These are phyloP conservation scores for Ferdinandea cuprea DNA, from an alignment of 2,888 invertebrate species.

Conservation along the genomic window DNA sequence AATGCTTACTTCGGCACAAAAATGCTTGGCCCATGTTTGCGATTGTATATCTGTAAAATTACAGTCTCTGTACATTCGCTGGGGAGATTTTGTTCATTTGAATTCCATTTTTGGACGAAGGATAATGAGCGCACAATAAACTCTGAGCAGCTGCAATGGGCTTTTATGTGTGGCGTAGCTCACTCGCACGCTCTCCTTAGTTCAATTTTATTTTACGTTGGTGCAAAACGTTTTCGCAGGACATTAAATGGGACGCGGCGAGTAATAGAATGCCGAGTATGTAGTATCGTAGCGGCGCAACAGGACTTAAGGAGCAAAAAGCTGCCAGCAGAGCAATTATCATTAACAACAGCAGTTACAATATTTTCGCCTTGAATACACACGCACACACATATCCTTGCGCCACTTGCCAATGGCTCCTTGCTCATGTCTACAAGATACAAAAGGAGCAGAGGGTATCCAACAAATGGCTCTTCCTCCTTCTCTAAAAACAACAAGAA, in stretches of 20 bases:
- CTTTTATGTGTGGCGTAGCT: conserved; percentile 53
- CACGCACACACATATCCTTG: conserved; percentile 38
- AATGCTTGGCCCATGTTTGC: conserved; percentile 18
- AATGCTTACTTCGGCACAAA: conserved; percentile 69
- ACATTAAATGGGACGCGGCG: conserved; percentile 68
- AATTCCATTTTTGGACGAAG: conserved; percentile 71
- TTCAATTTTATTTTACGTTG: conserved; percentile 69
- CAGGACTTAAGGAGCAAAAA: conserved; percentile 52
- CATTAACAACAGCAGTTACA: conserved; percentile 78
- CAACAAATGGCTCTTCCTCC: conserved; percentile 63
- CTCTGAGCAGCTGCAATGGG: conserved; percentile 67
- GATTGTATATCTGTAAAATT: no score
- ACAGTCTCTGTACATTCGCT: not conserved
- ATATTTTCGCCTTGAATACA: conserved; percentile 72
- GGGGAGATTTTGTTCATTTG: conserved; percentile 62
- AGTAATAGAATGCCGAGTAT: conserved; percentile 61
- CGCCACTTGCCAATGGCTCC: conserved; percentile 44
- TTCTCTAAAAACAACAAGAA: conserved; percentile 57
- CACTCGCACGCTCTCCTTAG: conserved; percentile 50
- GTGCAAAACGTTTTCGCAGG: conserved; percentile 73
- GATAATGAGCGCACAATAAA: conserved; percentile 74
- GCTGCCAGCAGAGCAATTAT: conserved; percentile 77
- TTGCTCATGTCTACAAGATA: conserved; percentile 28
- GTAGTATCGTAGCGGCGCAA: conserved; percentile 47
- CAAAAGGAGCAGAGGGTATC: not conserved